Conservation (phyloP, 2,888 invertebrate species). For the Tanypteryx hageni region DNA sequence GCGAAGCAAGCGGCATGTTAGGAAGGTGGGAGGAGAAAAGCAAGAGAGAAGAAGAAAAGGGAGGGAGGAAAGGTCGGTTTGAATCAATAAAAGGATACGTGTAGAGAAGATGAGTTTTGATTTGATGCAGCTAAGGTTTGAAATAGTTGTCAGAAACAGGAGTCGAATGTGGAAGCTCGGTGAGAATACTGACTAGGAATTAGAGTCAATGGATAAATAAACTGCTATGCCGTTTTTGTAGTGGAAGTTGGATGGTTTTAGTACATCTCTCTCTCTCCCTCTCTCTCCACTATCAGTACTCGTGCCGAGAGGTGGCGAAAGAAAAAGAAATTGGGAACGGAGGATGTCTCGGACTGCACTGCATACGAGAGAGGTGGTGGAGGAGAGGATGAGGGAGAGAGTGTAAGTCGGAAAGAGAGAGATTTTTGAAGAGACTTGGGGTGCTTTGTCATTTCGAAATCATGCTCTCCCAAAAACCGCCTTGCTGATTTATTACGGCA, state of each 20-base stretch:
- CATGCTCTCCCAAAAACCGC: constrained; percentile 52
- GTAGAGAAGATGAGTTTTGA: too few species aligned
- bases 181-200: background rate
- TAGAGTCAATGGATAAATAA: background rate
- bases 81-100: background rate
- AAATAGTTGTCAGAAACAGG: background rate
- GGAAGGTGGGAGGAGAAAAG: background rate
- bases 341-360: background rate
- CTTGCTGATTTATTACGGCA: constrained; percentile 44
- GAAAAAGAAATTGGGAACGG: background rate
- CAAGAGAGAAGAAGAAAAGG: background rate
- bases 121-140: too few species aligned
- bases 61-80: background rate
- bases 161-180: background rate
- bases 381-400: background rate
- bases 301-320: background rate
- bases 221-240: background rate
- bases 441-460: constrained; percentile 61
- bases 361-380: constrained; percentile 45
- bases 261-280: too few species aligned
- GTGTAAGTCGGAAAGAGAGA: background rate
- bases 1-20: background rate
- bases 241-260: background rate
- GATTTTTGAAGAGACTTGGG: constrained; percentile 33
- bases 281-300: background rate